A percentile compares a stretch with the other conserved stretches of the same genome.
Conservation (phyloP, 2,113 vertebrate species). For the Emberiza fucata region DNA sequence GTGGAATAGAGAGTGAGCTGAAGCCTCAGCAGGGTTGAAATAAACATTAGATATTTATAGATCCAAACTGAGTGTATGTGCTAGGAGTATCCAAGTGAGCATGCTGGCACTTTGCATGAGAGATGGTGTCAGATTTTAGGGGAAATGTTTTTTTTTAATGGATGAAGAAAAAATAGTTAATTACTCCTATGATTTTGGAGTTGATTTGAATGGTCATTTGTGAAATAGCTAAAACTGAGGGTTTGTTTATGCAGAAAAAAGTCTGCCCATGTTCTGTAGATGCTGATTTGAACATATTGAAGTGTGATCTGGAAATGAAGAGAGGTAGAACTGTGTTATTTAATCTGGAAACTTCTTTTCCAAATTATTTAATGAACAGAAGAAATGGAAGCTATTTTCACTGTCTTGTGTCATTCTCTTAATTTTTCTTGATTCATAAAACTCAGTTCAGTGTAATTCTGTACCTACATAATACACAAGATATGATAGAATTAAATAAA, state of each 20-base stretch:
- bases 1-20: not conserved
- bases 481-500: not conserved
- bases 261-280: not conserved
- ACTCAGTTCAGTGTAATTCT: not conserved
- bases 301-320: not conserved
- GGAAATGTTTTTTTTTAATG: not conserved
- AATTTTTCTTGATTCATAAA: not conserved
- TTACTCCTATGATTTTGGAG: not conserved
- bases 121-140: not conserved
- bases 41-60: not conserved
- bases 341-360: not conserved
- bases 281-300: not conserved
- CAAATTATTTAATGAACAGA: not conserved
- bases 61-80: not conserved
- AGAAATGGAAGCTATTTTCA: not conserved
- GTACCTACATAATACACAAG: not conserved
- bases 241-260: not conserved
- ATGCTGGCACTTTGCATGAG: not conserved
- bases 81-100: not conserved
- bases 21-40: not conserved
- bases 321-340: not conserved
- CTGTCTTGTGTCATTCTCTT: not conserved
- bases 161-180: not conserved
- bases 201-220: not conserved
- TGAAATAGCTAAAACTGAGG: not conserved